Evolutionary conservation across 2,888 invertebrate species (phyloP), one percentile per base, ranked within the genome.

Genomic region (Apamea monoglypha): DNA sequence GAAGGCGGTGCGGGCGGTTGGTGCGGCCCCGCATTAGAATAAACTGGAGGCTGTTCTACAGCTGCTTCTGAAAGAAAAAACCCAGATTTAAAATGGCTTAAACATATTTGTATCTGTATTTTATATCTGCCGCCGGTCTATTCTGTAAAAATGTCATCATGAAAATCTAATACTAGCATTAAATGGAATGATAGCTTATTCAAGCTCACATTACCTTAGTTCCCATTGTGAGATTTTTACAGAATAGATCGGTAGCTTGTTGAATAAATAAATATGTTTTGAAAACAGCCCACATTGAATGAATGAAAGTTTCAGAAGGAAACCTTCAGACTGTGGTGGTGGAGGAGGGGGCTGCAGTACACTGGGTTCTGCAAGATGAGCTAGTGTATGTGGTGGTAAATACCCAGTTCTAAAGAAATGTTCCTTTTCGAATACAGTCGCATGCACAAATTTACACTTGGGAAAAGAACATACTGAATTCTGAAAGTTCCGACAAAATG

Each of bases 381-480:
- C 90, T 16, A 92, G 63, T 0, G 93, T 88, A 74, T 95, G 93
- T 0, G 93, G 91, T 0, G 96, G 96, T 67, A 96, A 86, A 56
- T 83, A 88, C 0, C 93, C 95, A 0, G 95, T 94, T 21, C 95
- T 87, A 61, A 92, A 95, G 76, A 93, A 96, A 32, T 91, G 82
- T 59, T 94, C 94, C 61, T 95, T 95, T 76, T 96, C 95, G 85
- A 95, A 95, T 0, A 96, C 94, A 0, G 93, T 90, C 0, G 95
- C 96, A 82, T 95, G 96, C 0, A 95, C 95, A 83, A 93, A 96
- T 83, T 91, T 94, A 81, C 96, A 96, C n/a, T 92, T 90, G 0
- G 92, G 90, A 53, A 87, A 88, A 0, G 86, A 92, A 73, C 96
- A 96, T 0, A 89, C 88, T 0, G 88, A 78, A 61, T 96, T 96